Base-by-base conservation (phyloP, 2,797 vertebrate genomes). In the Enteromius anoplus region DNA sequence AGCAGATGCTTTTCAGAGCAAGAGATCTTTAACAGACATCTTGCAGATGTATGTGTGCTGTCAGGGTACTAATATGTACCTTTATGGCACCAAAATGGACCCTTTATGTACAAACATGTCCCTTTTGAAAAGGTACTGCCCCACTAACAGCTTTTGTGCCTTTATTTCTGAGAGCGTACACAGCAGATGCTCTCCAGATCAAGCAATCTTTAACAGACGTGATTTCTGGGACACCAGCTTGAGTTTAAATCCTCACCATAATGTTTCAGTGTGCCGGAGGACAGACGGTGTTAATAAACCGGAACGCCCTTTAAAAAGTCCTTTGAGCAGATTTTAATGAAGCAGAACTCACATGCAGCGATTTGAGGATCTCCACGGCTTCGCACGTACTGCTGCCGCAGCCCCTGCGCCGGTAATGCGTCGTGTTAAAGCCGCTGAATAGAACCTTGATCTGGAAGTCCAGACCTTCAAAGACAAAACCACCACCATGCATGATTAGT, bases 371-470 rank as follows among this genome's bases (percentile, higher is more conserved):
- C 66, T 96, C 92, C 75, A 97, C 94, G 5, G 97, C 97, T 91
- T 98, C 97, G 84, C 98, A 99, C 55, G 95, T 95, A 88, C 96
- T 99, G 89, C 96, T 98, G 21, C 90, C 93, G 75, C 98, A 99
- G 86, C 96, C 96, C 55, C 90, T 93, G 37, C 95, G 94, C 69
- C 93, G 92, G 90, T 96, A 97, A 42, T 95, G 58, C 0, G 90
- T 88, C 45, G 94, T 95, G 64, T 91, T 87, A 51, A 97, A 96
- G 11, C 84, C 84, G 1, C 93, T 85, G 86, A 93, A 97, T 45
- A 58, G 91, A 0, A 94, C 95, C 0, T 86, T 88, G 83, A 99
- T 89, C 0, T 53, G 94, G 86, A 95, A 89, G 34, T 94, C 87
- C 86, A 93, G 77, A 55, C 66, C 98, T 99, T 82, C 85, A 19